Evolutionary conservation across 1,140 invertebrate species (phyloP).

Genomic region (Homalodisca vitripennis): DNA sequence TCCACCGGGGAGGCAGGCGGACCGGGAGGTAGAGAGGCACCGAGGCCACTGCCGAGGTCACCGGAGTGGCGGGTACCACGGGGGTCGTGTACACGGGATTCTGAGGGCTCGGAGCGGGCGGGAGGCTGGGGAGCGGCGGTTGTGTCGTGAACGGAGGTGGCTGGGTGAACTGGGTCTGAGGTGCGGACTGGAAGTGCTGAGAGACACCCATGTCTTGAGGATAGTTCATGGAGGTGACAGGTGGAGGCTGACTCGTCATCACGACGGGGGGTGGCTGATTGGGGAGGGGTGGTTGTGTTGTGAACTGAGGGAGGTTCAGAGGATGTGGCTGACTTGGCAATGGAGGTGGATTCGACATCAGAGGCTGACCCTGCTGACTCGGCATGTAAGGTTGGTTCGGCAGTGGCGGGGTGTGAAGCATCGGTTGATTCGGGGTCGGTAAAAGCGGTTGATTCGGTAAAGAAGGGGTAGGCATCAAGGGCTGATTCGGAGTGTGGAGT

Average conservation of each 20-base stretch:
- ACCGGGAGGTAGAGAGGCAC: constrained; percentile 52
- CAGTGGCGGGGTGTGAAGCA: constrained; percentile 12
- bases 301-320: background rate
- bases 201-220: background rate
- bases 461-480: background rate
- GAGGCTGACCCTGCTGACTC: background rate
- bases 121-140: background rate
- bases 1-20: constrained; percentile 84
- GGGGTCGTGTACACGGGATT: background rate
- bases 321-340: background rate
- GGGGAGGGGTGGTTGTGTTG: background rate
- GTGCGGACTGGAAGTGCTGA: constrained; percentile 46
- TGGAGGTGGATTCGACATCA: background rate
- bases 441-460: background rate
- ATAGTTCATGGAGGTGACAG: background rate
- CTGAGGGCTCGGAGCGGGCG: background rate
- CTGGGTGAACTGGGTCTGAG: constrained; percentile 31
- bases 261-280: background rate
- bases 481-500: background rate
- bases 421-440: background rate
- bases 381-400: background rate
- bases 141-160: constrained; percentile 21
- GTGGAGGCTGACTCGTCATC: background rate
- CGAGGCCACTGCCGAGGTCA: background rate
- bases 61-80: background rate